These are phyloP conservation scores for Philhelius pedissequus DNA, from an alignment of 2,888 invertebrate species.

Conservation along the genomic window DNA sequence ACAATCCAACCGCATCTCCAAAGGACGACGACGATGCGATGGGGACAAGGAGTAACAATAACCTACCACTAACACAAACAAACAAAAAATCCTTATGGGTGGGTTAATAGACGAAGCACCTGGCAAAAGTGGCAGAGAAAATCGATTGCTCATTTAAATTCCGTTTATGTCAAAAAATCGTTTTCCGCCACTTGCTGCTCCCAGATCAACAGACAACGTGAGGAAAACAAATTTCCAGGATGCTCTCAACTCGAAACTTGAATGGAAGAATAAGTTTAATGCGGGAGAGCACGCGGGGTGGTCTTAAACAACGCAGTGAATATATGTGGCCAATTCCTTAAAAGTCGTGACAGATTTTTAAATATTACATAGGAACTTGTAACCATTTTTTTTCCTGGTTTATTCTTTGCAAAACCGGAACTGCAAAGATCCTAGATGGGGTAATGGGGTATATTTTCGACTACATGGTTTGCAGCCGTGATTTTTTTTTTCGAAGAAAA, in stretches of 20 bases:
- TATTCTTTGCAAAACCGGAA: not conserved
- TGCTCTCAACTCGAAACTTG: not conserved
- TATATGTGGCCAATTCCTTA: not conserved
- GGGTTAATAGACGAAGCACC: not conserved
- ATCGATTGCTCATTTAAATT: conserved; percentile 70
- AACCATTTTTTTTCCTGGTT: not conserved
- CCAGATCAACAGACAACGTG: conserved; percentile 10
- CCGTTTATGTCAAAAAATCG: conserved; percentile 67
- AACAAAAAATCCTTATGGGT: not conserved
- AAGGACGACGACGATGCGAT: not conserved
- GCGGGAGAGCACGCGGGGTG: conserved; percentile 26
- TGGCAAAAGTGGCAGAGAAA: conserved; percentile 37
- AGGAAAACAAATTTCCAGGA: conserved; percentile 27
- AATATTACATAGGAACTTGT: not conserved
- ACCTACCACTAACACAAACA: not conserved
- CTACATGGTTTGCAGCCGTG: too few relatives aligned
- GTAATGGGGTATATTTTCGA: too few relatives aligned
- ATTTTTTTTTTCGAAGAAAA: not conserved
- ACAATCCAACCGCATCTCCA: not conserved
- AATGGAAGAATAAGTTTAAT: not conserved
- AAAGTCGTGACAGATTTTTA: conserved; percentile 35
- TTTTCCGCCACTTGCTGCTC: conserved; percentile 65
- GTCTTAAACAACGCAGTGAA: not conserved
- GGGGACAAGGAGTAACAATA: not conserved
- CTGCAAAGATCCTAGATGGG: too few relatives aligned